These are phyloP conservation scores for Anabas testudineus DNA, from an alignment of 2,797 vertebrate genomes.

Conservation along the genomic window DNA sequence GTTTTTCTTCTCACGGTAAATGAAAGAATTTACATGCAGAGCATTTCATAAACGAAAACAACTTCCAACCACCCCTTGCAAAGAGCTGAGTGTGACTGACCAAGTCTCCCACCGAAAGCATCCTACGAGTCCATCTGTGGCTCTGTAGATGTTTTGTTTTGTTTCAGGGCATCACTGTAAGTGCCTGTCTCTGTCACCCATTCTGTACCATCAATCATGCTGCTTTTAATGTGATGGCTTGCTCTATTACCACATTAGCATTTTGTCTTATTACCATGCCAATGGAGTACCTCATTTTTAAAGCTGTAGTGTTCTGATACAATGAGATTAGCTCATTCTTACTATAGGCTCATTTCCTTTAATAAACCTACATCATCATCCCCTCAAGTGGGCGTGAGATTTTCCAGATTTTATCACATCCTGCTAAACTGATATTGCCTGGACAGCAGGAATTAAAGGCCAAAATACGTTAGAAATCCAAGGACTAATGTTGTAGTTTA, in stretches of 20 bases:
- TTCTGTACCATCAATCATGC: conserved; percentile 15
- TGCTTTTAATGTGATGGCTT: conserved; percentile 26
- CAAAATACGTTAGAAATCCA: conserved; percentile 50
- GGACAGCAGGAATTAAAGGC: conserved; percentile 68
- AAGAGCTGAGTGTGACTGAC: conserved; percentile 17
- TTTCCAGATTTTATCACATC: conserved; percentile 74
- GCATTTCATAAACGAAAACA: conserved; percentile 23
- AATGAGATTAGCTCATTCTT: conserved; percentile 60
- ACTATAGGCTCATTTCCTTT: conserved; percentile 69
- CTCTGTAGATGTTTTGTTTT: conserved; percentile 1
- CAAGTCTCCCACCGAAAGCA: conserved; percentile 26
- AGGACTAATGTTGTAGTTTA: conserved; percentile 70
- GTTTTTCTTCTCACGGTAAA: conserved; percentile 15
- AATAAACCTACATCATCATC: conserved; percentile 78
- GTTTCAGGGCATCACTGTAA: conserved; percentile 8
- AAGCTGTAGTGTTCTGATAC: conserved; percentile 40
- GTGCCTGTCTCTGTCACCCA: neutral
- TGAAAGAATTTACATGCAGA: conserved; percentile 31
- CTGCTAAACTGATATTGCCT: conserved; percentile 68
- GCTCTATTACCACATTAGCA: conserved; percentile 13
- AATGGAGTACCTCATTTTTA: conserved; percentile 45
- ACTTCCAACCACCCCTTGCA: neutral
- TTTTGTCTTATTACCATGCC: conserved; percentile 46
- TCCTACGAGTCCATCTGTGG: conserved; percentile 9
- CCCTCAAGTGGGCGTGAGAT: conserved; percentile 79